phyloP scores from a whole-genome alignment of 1,140 invertebrate genomes.

The Drosophila subpulchrella region DNA sequence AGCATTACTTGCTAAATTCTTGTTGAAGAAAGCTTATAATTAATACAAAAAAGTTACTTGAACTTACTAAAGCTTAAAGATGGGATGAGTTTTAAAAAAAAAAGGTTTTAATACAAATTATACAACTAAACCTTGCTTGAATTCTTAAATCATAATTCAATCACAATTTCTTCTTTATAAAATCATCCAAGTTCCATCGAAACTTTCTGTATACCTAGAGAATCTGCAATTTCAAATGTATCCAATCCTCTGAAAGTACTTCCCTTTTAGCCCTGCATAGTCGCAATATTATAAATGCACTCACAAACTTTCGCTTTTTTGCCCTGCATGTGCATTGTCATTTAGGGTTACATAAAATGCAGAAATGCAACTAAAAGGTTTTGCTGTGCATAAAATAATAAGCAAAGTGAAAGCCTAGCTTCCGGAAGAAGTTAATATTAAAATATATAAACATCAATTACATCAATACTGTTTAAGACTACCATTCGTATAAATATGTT shows the following conservation, averaged over 20 bases:
- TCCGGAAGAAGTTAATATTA: background rate
- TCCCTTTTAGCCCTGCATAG: background rate
- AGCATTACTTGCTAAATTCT: background rate
- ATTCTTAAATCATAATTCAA: no score
- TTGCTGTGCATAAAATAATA: conserved; percentile 5
- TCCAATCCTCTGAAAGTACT: background rate
- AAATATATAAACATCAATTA: background rate
- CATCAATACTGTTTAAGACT: no score
- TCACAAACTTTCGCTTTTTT: conserved; percentile 8
- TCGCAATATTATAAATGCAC: conserved; percentile 2
- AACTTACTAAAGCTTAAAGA: no score
- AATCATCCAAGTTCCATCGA: no score
- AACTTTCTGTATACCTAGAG: background rate
- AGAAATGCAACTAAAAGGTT: conserved; percentile 3
- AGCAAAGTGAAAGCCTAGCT: conserved; percentile 6
- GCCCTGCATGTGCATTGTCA: conserved; percentile 7
- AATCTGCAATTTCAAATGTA: background rate
- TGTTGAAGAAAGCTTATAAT: background rate
- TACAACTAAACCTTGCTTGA: no score
- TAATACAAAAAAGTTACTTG: no score
- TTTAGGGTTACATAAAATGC: conserved; percentile 6
- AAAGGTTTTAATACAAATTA: no score
- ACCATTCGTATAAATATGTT: no score
- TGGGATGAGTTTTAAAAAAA: no score
- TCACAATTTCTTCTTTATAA: no score